Evolutionary conservation across 53 echinoderm and acorn worm genomes (phyloP).

Genomic region (Echinarachnius parma): DNA sequence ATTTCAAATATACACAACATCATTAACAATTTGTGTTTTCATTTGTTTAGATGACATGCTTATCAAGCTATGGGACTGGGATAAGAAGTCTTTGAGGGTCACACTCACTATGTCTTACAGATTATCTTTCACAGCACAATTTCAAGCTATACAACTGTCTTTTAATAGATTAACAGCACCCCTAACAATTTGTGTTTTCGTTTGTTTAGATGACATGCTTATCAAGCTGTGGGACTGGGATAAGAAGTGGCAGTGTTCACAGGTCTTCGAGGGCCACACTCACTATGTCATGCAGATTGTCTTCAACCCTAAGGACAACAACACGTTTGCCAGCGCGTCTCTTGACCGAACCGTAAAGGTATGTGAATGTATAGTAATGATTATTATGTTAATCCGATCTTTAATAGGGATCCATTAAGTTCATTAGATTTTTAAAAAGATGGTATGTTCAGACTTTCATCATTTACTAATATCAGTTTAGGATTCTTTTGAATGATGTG

Average conservation of each 20-base stretch:
- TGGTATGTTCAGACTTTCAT: too few species aligned
- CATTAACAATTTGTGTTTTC: too few species aligned
- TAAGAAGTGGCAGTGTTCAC: constrained; percentile 82
- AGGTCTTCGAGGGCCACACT: constrained; percentile 95
- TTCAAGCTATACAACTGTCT: too few species aligned
- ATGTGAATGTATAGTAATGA: neutral
- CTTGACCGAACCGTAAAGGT: constrained; percentile 98
- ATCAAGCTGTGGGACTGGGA: constrained; percentile 99
- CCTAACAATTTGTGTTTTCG: too few species aligned
- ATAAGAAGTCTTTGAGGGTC: constrained; percentile 95
- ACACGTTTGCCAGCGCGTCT: constrained; percentile 98
- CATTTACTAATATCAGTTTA: too few species aligned
- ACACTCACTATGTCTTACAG: constrained; percentile 96
- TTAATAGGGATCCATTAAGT: too few species aligned
- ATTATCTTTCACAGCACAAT: too few species aligned
- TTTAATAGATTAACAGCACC: too few species aligned
- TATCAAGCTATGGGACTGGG: constrained; percentile 99
- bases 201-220: constrained; percentile 94
- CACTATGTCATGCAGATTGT: constrained; percentile 99
- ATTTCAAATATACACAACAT: too few species aligned
- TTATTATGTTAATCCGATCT: too few species aligned
- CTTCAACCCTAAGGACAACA: constrained; percentile 98
- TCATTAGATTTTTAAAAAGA: too few species aligned
- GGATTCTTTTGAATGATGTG: too few species aligned
- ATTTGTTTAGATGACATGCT: constrained; percentile 96